Base-by-base conservation (phyloP, 2,113 vertebrate species). In the Mirounga angustirostris region DNA sequence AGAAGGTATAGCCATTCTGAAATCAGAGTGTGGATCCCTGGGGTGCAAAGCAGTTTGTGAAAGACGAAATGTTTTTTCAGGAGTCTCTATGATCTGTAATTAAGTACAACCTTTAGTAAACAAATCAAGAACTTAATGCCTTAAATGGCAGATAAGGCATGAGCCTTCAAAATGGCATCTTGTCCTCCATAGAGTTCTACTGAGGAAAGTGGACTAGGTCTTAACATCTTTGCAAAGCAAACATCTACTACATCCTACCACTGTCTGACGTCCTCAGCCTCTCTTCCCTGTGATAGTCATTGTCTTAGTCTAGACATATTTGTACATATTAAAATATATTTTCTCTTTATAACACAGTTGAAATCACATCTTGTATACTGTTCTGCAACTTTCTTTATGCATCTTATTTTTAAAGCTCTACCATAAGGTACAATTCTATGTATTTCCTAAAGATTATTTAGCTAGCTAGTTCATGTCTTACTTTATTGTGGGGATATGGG, bases 101-200 rank as follows among this genome's bases (percentile, higher is more conserved):
- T 94, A 82, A 93, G 16, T 59, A 80, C 21, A 95, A 80, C 1
- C 71, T 89, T 82, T 86, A 65, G 4, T 50, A 84, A 89, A 76
- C 71, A 84, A 80, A 92, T 69, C 12, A 79, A 76, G 58, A 73
- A 9, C 4, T 63, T 71, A 69, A 24, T 61, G 13, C 18, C n/a
- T 89, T 83, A 59, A 83, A 83, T 92, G 28, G 63, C 26, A 46
- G 30, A 30, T 2, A 14, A 89, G 50, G 0, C 26, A 28, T 63
- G 28, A 81, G 43, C 15, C 26, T 84, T 26, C 71, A 69, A 74
- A 61, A 71, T 16, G 40, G 10, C 26, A 82, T 84, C 63, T 91
- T 69, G 21, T 61, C 56, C 78, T 5, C 14, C 5, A 12, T 54
- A 89, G n/a, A 85, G 43, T 91, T 65, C 21, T 61, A 74, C 18